These are phyloP conservation scores for Felis catus DNA, from an alignment of 2,113 vertebrate species.

Conservation along the genomic window F.catus_Fca126_mat1.0 CM031423.1:78241501-78242000, in stretches of 20 bases:
- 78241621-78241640: background rate
- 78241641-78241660: background rate
- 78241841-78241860: background rate
- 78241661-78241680: background rate
- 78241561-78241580: background rate
- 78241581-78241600: background rate
- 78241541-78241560: background rate
- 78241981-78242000: background rate
- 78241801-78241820: background rate
- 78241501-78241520: background rate
- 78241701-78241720: background rate
- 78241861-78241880: background rate
- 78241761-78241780: background rate
- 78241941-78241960: fast-evolving
- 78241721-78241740: background rate
- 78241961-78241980: fast-evolving
- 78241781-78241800: background rate
- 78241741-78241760: background rate
- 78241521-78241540: background rate
- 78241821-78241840: background rate
- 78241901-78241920: background rate
- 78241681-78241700: background rate
- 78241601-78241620: background rate
- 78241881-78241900: background rate
- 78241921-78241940: background rate